Evolutionary conservation across 2,797 vertebrate species (phyloP).

Genomic region (Centroberyx gerrardi): DNA sequence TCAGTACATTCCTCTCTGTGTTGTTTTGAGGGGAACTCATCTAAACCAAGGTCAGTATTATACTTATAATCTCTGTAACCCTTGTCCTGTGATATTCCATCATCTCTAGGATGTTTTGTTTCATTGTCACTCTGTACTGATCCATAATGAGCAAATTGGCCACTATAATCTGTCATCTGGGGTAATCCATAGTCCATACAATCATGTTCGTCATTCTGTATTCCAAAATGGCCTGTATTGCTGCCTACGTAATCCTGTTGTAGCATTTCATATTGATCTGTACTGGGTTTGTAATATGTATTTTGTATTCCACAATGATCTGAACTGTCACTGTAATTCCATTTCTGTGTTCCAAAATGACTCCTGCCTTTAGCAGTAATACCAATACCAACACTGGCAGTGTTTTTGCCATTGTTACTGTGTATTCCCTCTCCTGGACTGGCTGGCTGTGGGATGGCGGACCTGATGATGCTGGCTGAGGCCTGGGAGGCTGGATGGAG

Average conservation of each 20-base stretch:
- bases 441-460: background rate
- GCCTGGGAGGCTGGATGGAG: slow-evolving; percentile 15
- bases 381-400: slow-evolving; percentile 9
- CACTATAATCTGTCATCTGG: slow-evolving; percentile 10
- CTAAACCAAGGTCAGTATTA: slow-evolving; percentile 16
- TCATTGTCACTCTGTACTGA: slow-evolving; percentile 25
- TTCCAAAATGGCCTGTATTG: slow-evolving; percentile 9
- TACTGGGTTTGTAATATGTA: slow-evolving; percentile 1
- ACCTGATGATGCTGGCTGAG: slow-evolving; percentile 21
- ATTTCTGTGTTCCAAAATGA: background rate
- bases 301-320: slow-evolving; percentile 18
- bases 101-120: slow-evolving; percentile 1
- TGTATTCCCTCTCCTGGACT: background rate
- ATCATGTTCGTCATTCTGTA: slow-evolving; percentile 7
- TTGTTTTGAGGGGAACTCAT: slow-evolving; percentile 32
- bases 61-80: slow-evolving; percentile 4
- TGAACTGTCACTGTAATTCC: background rate
- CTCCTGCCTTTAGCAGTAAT: slow-evolving; percentile 2
- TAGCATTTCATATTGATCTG: slow-evolving; percentile 3
- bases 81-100: slow-evolving; percentile 2
- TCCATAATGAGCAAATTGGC: slow-evolving; percentile 20
- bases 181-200: slow-evolving; percentile 3
- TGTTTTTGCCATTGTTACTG: slow-evolving; percentile 3
- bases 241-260: slow-evolving; percentile 22
- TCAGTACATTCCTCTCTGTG: slow-evolving; percentile 30